phyloP scores from a whole-genome alignment of 2,888 invertebrate species.

The Leucozona laternaria region DNA sequence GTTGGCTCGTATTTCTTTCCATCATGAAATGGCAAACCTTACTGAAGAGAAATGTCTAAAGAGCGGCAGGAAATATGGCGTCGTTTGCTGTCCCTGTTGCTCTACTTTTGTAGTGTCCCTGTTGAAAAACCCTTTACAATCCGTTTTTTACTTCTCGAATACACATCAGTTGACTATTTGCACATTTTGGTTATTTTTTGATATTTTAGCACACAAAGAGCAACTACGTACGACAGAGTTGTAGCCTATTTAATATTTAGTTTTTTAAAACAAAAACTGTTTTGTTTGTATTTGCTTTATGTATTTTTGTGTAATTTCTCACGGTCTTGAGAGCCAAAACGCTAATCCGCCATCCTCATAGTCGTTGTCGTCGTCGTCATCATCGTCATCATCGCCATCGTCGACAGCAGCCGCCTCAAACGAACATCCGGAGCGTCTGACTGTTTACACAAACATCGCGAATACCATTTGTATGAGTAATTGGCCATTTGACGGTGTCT shows the following conservation, averaged over 20 bases:
- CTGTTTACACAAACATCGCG: slow-evolving; percentile 8
- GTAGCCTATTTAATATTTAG: not conserved
- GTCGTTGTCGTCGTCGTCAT: slow-evolving; percentile 15
- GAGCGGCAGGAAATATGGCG: too few species aligned
- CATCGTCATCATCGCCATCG: not conserved
- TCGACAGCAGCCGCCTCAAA: slow-evolving; percentile 42
- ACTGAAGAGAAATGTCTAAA: too few species aligned
- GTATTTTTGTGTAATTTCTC: slow-evolving; percentile 46
- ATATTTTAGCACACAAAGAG: too few species aligned
- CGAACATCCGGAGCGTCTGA: slow-evolving; percentile 53
- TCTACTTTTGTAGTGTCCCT: too few species aligned
- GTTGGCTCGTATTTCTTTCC: too few species aligned
- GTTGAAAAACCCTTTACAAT: too few species aligned
- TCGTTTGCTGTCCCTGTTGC: too few species aligned
- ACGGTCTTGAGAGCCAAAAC: slow-evolving; percentile 60
- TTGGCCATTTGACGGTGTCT: slow-evolving; percentile 34
- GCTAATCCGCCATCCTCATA: slow-evolving; percentile 13
- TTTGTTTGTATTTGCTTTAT: slow-evolving; percentile 6
- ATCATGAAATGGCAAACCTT: too few species aligned
- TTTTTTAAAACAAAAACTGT: not conserved
- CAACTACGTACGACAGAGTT: not conserved
- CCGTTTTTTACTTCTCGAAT: too few species aligned
- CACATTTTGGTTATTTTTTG: too few species aligned
- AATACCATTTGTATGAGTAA: slow-evolving; percentile 69
- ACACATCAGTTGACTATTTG: too few species aligned